Percentiles rank a stretch among this genome's conserved stretches.
These are phyloP conservation scores for Macrochelys suwanniensis DNA, from an alignment of 2,797 vertebrate genomes.

Conservation along the genomic window DNA sequence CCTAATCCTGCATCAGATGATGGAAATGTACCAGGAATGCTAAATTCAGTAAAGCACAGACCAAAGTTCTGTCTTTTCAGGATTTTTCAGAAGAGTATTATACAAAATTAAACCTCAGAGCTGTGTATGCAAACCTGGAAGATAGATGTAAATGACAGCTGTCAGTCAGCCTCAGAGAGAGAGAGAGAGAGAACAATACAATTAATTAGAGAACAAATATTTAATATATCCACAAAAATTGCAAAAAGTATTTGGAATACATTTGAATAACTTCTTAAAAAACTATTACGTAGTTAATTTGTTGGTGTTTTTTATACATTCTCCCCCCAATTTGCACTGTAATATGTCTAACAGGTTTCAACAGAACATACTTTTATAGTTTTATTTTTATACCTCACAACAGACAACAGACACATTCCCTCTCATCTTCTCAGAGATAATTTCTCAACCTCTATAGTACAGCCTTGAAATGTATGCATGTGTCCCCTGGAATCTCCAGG, in stretches of 20 bases:
- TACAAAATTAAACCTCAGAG: not conserved
- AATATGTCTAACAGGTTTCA: not conserved
- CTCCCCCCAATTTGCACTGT: not conserved
- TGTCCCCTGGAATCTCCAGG: not conserved
- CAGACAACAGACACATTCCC: not conserved
- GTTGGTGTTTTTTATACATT: not conserved
- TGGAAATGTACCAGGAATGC: too few species aligned
- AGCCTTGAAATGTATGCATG: not conserved
- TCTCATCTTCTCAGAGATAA: not conserved
- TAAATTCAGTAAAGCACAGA: not conserved
- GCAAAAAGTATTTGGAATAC: not conserved
- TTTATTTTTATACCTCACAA: not conserved
- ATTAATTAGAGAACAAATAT: not conserved
- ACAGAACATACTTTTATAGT: not conserved
- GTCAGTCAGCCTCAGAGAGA: not conserved
- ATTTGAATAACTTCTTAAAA: not conserved
- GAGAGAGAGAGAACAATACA: not conserved
- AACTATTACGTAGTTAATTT: not conserved
- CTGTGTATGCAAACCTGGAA: not conserved
- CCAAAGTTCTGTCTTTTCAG: not conserved
- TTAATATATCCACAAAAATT: not conserved
- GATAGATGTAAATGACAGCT: not conserved
- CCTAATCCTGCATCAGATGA: too few species aligned
- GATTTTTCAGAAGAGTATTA: not conserved
- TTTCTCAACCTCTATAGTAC: not conserved